These are phyloP conservation scores for Cyanoliseus patagonus DNA, from an alignment of 2,113 vertebrate species.

Conservation along the genomic window DNA sequence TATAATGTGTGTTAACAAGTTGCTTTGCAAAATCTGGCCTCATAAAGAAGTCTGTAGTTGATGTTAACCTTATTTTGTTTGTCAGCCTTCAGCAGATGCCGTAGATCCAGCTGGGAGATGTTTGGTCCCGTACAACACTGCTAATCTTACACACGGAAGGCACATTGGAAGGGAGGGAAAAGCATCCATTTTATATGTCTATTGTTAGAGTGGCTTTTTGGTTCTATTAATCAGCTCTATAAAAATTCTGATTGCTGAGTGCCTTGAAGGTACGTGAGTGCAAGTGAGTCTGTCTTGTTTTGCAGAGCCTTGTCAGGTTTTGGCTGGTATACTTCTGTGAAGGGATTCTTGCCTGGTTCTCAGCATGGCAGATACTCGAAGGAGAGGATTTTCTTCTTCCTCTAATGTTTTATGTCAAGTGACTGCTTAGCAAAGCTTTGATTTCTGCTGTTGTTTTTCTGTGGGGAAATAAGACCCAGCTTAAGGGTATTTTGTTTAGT, in stretches of 20 bases:
- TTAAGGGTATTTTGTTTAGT: background rate
- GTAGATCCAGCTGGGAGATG: background rate
- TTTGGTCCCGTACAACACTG: background rate
- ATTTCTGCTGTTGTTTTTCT: background rate
- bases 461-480: background rate
- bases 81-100: background rate
- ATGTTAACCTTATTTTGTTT: background rate
- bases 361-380: background rate
- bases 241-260: background rate
- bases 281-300: background rate
- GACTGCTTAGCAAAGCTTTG: background rate
- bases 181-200: background rate
- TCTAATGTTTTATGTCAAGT: background rate
- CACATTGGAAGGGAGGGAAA: background rate
- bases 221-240: background rate
- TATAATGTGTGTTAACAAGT: background rate
- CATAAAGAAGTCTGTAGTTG: background rate
- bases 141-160: background rate
- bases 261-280: background rate
- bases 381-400: background rate
- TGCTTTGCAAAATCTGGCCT: background rate
- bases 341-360: background rate
- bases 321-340: background rate
- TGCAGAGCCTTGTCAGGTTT: background rate
- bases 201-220: background rate